Evolutionary conservation across 2,888 invertebrate species (phyloP).

Genomic region (Serripes groenlandicus): DNA sequence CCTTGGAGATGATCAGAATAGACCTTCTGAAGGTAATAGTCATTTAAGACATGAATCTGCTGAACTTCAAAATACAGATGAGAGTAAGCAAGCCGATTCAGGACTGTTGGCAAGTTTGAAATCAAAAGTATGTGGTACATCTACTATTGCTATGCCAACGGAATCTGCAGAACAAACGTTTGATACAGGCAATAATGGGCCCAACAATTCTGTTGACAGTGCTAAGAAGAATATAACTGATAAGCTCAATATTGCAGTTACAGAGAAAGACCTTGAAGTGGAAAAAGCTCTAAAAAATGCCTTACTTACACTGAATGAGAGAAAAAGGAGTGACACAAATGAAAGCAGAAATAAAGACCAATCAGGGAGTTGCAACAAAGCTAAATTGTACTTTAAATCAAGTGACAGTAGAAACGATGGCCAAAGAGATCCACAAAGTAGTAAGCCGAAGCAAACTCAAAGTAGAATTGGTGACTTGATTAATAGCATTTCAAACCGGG

Average conservation of each 20-base stretch:
- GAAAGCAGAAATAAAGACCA: neutral
- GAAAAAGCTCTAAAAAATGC: neutral
- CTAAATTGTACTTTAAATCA: neutral
- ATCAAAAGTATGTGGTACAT: too few relatives aligned
- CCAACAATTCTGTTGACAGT: too few relatives aligned
- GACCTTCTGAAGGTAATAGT: too few relatives aligned
- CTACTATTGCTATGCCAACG: too few relatives aligned
- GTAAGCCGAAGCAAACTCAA: neutral
- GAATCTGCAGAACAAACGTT: too few relatives aligned
- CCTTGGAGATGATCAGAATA: too few relatives aligned
- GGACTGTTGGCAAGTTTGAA: too few relatives aligned
- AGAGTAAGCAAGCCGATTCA: too few relatives aligned
- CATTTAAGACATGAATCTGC: too few relatives aligned
- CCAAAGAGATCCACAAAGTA: neutral
- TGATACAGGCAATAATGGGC: too few relatives aligned
- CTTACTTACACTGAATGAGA: neutral
- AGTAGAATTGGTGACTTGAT: slow-evolving; percentile 15
- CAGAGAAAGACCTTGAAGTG: neutral
- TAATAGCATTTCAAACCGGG: neutral
- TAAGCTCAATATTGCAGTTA: slow-evolving; percentile 5
- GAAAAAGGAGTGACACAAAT: neutral
- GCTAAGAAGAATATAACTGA: neutral
- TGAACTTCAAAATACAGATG: too few relatives aligned
- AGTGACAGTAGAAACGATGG: neutral
- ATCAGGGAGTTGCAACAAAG: neutral